Evolutionary conservation across 2,888 invertebrate species (phyloP).

Genomic region (Eumacrocentrus americanus): DNA sequence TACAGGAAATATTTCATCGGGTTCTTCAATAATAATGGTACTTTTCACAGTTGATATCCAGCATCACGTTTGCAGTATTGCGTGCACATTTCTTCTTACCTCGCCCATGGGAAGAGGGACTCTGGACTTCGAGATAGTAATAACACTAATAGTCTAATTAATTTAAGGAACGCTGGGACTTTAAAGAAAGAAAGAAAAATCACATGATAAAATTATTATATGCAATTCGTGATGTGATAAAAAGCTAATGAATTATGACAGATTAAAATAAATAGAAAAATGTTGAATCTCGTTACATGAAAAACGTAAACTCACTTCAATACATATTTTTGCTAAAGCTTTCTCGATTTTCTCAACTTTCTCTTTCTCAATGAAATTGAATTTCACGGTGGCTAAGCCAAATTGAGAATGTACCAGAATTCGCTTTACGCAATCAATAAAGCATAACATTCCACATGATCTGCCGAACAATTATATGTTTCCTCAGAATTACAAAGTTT

Average conservation of each 20-base stretch:
- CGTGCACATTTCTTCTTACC: neutral
- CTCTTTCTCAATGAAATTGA: too few relatives aligned
- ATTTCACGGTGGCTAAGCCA: too few relatives aligned
- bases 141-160: too few relatives aligned
- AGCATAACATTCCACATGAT: neutral
- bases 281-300: neutral
- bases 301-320: neutral
- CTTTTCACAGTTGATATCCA: neutral
- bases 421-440: neutral
- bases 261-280: too few relatives aligned
- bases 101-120: neutral
- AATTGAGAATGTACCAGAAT: too few relatives aligned
- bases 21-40: neutral
- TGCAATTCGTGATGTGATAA: neutral
- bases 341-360: neutral
- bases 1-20: neutral
- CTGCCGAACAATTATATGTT: conserved; percentile 1
- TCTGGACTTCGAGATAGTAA: neutral
- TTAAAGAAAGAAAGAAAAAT: neutral
- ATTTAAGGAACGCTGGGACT: too few relatives aligned
- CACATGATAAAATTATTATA: neutral
- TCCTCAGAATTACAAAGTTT: conserved; percentile 11
- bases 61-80: neutral
- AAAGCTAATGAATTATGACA: too few relatives aligned
- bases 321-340: neutral